phyloP scores from a whole-genome alignment of 2,888 invertebrate species.

The Gisinianus flammeolus region DNA sequence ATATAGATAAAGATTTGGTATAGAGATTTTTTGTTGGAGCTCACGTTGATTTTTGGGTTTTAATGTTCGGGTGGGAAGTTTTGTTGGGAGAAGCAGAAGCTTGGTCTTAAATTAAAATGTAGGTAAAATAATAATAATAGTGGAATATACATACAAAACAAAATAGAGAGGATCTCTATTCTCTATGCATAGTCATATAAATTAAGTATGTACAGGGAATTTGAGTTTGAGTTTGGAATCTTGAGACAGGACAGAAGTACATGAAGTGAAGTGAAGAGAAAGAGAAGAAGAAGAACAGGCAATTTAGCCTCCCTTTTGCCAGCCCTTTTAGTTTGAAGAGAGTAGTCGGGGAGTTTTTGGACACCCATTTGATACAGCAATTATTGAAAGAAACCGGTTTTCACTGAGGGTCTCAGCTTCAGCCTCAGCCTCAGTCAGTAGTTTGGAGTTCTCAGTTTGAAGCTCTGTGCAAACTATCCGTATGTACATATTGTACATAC shows the following conservation, averaged over 20 bases:
- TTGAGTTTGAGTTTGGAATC: background rate
- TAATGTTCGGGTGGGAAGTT: no score
- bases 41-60: background rate
- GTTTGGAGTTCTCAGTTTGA: no score
- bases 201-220: no score
- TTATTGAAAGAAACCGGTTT: slow-evolving; percentile 46
- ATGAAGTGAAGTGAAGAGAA: slow-evolving; percentile 1
- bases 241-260: background rate
- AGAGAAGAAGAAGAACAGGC: slow-evolving; percentile 25
- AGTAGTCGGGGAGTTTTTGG: slow-evolving; percentile 38
- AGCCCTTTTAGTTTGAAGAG: slow-evolving; percentile 41
- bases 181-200: no score
- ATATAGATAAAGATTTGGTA: no score
- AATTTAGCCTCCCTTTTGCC: slow-evolving; percentile 44
- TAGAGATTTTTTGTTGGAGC: no score
- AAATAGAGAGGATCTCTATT: background rate
- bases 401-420: background rate
- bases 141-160: no score
- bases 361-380: slow-evolving; percentile 49
- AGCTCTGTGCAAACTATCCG: background rate
- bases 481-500: no score
- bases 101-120: background rate
- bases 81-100: no score
- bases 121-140: background rate
- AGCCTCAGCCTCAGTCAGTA: background rate